Percentiles rank a stretch among this genome's conserved stretches.
phyloP scores from a whole-genome alignment of 2,888 invertebrate genomes.

The Sthenelais limicola region DNA sequence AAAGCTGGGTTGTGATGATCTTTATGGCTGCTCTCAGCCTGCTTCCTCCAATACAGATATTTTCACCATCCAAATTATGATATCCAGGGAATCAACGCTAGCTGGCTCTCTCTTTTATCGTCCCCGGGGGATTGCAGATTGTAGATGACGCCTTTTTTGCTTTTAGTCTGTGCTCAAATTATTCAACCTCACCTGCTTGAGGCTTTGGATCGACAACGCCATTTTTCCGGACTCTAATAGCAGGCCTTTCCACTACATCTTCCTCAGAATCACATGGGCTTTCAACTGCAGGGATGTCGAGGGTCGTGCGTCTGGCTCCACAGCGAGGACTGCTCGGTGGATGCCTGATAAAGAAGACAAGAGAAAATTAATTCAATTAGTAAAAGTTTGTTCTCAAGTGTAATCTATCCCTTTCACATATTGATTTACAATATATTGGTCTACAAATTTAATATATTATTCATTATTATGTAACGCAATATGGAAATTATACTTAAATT shows the following conservation, averaged over 20 bases:
- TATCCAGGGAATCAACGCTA: too few relatives aligned
- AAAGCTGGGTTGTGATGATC: too few relatives aligned
- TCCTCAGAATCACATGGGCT: constrained; percentile 21
- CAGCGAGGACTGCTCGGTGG: constrained; percentile 2
- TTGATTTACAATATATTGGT: not conserved
- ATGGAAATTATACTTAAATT: not conserved
- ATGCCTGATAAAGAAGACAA: not conserved
- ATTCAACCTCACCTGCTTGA: constrained; percentile 5
- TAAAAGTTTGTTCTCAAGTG: not conserved
- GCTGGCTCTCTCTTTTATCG: too few relatives aligned
- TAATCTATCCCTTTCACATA: not conserved
- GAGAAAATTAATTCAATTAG: not conserved
- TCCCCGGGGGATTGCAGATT: too few relatives aligned
- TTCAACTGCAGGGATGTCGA: constrained; percentile 7
- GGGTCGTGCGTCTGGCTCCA: constrained; percentile 16
- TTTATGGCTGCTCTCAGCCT: too few relatives aligned
- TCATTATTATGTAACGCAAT: not conserved
- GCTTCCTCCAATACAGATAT: too few relatives aligned
- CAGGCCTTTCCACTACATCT: not conserved
- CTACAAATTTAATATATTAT: not conserved
- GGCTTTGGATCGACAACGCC: constrained; percentile 26
- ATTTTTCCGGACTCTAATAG: constrained; percentile 23
- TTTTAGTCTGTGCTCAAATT: too few relatives aligned
- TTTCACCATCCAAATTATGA: too few relatives aligned
- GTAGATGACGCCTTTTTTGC: too few relatives aligned